Percentiles rank a stretch among this genome's conserved stretches.
Conservation (phyloP, 2,888 invertebrate genomes). For the Platypus cylindrus region DNA sequence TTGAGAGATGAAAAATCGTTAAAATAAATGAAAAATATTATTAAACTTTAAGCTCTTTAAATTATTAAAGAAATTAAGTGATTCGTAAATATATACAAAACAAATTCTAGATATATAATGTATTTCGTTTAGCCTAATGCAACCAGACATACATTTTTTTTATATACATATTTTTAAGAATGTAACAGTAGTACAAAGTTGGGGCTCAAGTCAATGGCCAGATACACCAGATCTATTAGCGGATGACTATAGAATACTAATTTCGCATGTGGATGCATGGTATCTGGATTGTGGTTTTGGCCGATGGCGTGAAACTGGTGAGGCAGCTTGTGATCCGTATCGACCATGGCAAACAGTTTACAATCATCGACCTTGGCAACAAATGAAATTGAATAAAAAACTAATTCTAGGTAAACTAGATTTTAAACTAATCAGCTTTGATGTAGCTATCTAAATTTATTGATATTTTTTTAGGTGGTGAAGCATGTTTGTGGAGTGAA, state of each 20-base stretch:
- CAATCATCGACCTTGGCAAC: constrained; percentile 66
- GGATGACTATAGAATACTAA: constrained; percentile 62
- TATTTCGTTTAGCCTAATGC: no score
- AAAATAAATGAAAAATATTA: no score
- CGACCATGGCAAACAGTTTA: constrained; percentile 80
- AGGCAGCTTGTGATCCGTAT: constrained; percentile 79
- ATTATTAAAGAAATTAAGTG: neutral
- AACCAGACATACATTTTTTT: no score
- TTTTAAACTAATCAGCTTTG: neutral
- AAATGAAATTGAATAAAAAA: constrained; percentile 33
- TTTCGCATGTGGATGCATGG: constrained; percentile 81
- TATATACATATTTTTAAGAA: constrained; percentile 13
- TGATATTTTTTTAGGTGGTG: constrained; percentile 66
- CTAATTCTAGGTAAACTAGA: constrained; percentile 48
- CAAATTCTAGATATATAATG: no score
- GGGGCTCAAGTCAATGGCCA: constrained; percentile 73
- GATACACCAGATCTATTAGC: constrained; percentile 65
- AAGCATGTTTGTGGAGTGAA: constrained; percentile 77
- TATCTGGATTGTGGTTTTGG: constrained; percentile 16
- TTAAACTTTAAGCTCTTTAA: no score
- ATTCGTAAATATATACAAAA: neutral
- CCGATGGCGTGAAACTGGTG: constrained; percentile 65
- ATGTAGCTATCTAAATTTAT: no score
- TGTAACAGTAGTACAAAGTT: constrained; percentile 48
- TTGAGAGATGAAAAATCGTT: no score